Evolutionary conservation across 2,888 invertebrate species (phyloP), one percentile per base, ranked within the genome.

Genomic region (Bombylius major): DNA sequence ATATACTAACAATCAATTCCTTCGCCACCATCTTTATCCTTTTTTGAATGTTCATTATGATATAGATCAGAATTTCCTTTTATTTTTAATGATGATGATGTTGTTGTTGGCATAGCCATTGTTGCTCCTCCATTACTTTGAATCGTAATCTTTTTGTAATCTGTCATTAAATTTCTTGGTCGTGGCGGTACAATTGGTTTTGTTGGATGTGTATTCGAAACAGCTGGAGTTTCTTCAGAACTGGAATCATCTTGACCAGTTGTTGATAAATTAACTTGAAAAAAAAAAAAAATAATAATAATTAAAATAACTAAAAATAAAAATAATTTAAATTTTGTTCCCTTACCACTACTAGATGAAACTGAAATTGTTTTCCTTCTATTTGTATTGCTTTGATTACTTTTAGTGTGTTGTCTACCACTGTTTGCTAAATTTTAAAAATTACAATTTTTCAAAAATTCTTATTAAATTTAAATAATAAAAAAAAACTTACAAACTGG

Each of bases 201-300:
- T 54, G 71, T 76, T 33, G 63, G 66, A 48, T 60, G 61, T 50
- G 62, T 66, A 49, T 63, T 66, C 46, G 66, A 66, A 47, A 65
- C 66, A 50, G 67, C 69, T 51, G 69, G 69, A 32, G 70, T 77
- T 64, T 86, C 85, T 67, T 89, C 89, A 0, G 89, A 89, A 64
- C 88, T 89, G 51, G 88, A 87, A 73, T 89, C 89, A 69, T 89
- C 89, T 62, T 85, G 84, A 12, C 79, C 83, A n/a, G 80, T 79
- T 60, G 81, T 80, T 64, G 81, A 80, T 62, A 87, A 76, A 71
- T 83, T 84, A 69, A 83, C 85, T 85, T 23, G 72, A 55, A 55
- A 51, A 42, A 13, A 31, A 23, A 34, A 56, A 46, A 39, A 55
- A 58, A 50, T 47, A 53, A 59, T 55, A 52, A 45, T 11, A 56